phyloP scores from a whole-genome alignment of 2,113 vertebrate genomes.

The Proteles cristata region DNA sequence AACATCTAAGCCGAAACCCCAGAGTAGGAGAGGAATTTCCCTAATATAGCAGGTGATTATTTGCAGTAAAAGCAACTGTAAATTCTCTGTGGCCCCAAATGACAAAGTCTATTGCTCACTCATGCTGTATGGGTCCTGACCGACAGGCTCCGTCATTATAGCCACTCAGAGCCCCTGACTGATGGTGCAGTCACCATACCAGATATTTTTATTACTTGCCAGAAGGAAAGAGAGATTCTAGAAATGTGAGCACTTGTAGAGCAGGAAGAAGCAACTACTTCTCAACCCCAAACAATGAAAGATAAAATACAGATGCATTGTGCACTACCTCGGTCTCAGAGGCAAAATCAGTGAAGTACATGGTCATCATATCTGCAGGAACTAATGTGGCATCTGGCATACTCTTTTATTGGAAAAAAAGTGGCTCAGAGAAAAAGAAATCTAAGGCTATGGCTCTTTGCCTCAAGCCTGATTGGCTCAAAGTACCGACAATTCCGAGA shows the following conservation, averaged over 20 bases:
- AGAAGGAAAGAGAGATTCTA: not conserved
- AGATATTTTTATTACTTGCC: not conserved
- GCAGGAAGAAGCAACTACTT: not conserved
- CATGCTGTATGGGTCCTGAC: not conserved
- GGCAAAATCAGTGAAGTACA: not conserved
- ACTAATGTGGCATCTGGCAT: not conserved
- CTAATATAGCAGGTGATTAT: not conserved
- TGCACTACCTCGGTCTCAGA: not conserved
- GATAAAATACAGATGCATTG: not conserved
- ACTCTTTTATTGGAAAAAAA: conserved; percentile 1
- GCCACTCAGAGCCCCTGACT: not conserved
- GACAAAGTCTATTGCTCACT: not conserved
- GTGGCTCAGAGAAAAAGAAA: not conserved
- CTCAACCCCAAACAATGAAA: not conserved
- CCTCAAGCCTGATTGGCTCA: not conserved
- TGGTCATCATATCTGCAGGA: not conserved
- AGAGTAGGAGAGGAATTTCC: not conserved
- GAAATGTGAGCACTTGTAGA: not conserved
- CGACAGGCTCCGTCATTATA: not conserved
- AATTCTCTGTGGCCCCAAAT: not conserved
- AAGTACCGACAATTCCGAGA: not conserved
- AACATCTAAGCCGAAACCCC: not conserved
- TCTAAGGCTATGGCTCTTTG: not conserved
- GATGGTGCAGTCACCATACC: not conserved
- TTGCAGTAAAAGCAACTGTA: not conserved